phyloP scores from a whole-genome alignment of 2,113 vertebrate genomes.

The Rhombomys opimus region DNA sequence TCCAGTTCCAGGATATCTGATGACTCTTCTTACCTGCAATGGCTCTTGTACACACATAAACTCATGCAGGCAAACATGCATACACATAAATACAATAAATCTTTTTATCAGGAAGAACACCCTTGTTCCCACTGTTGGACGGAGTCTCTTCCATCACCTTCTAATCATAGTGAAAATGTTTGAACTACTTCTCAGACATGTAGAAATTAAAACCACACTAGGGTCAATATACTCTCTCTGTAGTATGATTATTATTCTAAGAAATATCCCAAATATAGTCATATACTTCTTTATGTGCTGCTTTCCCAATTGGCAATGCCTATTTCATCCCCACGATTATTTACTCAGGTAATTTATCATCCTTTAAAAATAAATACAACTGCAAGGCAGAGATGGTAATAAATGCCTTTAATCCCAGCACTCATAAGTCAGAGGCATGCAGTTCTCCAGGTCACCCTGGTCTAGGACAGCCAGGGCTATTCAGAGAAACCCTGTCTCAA shows the following conservation, averaged over 20 bases:
- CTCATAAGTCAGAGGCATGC: too few species aligned
- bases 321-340: neutral
- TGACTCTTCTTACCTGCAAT: too few species aligned
- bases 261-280: slow-evolving; percentile 33
- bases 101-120: neutral
- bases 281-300: neutral
- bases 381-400: too few species aligned
- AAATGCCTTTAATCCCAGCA: too few species aligned
- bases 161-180: slow-evolving; percentile 43
- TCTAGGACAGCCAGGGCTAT: too few species aligned
- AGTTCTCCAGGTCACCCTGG: too few species aligned
- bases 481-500: too few species aligned
- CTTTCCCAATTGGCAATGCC: slow-evolving; percentile 20
- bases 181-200: neutral
- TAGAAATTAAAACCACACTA: slow-evolving; percentile 46
- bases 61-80: too few species aligned
- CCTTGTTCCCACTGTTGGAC: neutral
- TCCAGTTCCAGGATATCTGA: too few species aligned
- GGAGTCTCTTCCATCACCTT: neutral
- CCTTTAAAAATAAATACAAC: slow-evolving; percentile 53
- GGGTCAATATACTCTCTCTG: slow-evolving; percentile 23
- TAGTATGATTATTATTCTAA: neutral
- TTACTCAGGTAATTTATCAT: slow-evolving; percentile 36
- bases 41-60: too few species aligned
- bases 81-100: too few species aligned